A percentile compares a stretch with the other conserved stretches of the same genome.
Conservation (phyloP, 2,888 invertebrate species). For the Parnassius mnemosyne region DNA sequence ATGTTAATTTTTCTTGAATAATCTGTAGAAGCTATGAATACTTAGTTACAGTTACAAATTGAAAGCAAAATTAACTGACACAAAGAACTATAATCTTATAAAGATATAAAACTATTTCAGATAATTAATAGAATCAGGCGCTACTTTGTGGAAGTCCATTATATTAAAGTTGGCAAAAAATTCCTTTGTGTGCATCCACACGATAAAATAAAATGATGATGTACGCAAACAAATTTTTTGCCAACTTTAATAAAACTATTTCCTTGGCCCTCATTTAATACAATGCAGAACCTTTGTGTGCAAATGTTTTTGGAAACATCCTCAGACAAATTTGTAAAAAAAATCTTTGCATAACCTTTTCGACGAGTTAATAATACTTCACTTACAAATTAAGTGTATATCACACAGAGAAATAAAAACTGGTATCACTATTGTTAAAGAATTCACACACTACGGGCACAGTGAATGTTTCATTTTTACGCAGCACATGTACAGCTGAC, state of each 20-base stretch:
- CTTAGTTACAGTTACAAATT: background rate
- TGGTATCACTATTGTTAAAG: slow-evolving; percentile 16
- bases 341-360: slow-evolving; percentile 1
- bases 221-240: too few species aligned
- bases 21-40: background rate
- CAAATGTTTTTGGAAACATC: background rate
- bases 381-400: slow-evolving; percentile 22
- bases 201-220: too few species aligned
- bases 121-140: too few species aligned
- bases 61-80: background rate
- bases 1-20: background rate
- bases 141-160: too few species aligned
- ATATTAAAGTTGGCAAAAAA: too few species aligned
- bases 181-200: too few species aligned
- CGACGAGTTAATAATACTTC: slow-evolving; percentile 18
- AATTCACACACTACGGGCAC: slow-evolving; percentile 9
- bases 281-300: background rate
- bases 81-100: background rate
- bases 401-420: slow-evolving; percentile 26
- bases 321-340: background rate
- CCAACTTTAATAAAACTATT: background rate
- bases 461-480: slow-evolving; percentile 10
- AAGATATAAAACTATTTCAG: background rate
- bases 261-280: background rate
- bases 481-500: background rate